Evolutionary conservation across 2,797 vertebrate species (phyloP).

Genomic region (Oreochromis mossambicus): DNA sequence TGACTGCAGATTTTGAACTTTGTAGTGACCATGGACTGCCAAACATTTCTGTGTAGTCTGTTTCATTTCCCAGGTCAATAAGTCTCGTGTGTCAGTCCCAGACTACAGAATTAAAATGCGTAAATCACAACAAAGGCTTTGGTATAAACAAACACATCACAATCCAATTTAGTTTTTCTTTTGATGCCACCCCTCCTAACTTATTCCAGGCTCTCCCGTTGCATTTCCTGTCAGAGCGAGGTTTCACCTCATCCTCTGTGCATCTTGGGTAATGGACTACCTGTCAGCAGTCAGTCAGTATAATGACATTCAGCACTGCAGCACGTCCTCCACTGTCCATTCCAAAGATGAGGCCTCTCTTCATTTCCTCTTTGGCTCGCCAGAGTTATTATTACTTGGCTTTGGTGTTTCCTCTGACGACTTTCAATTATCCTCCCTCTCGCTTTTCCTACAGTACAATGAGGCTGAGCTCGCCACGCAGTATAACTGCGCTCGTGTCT

Average conservation of each 20-base stretch:
- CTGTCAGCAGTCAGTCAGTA: constrained; percentile 67
- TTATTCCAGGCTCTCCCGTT: constrained; percentile 4
- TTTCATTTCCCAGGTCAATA: constrained; percentile 15
- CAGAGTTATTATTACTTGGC: constrained; percentile 62
- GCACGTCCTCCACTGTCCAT: constrained; percentile 34
- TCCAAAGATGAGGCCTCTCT: constrained; percentile 59
- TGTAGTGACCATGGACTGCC: neutral
- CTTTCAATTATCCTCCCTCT: constrained; percentile 65
- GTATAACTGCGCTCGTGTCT: neutral
- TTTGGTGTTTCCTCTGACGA: constrained; percentile 52
- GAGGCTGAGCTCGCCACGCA: neutral
- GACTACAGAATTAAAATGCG: constrained; percentile 15
- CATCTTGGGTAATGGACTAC: constrained; percentile 63
- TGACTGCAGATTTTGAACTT: neutral
- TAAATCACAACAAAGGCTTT: constrained; percentile 1
- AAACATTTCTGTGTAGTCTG: neutral
- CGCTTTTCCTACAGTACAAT: neutral
- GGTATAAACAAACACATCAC: constrained; percentile 39
- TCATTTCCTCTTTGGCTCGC: constrained; percentile 68
- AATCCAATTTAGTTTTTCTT: constrained; percentile 35
- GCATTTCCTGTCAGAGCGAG: constrained; percentile 48
- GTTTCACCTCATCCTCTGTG: constrained; percentile 28
- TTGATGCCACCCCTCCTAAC: constrained; percentile 22
- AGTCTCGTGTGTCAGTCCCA: neutral
- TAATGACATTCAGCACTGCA: constrained; percentile 57